phyloP scores from a whole-genome alignment of 2,888 invertebrate genomes.

The Dusona sp. region DNA sequence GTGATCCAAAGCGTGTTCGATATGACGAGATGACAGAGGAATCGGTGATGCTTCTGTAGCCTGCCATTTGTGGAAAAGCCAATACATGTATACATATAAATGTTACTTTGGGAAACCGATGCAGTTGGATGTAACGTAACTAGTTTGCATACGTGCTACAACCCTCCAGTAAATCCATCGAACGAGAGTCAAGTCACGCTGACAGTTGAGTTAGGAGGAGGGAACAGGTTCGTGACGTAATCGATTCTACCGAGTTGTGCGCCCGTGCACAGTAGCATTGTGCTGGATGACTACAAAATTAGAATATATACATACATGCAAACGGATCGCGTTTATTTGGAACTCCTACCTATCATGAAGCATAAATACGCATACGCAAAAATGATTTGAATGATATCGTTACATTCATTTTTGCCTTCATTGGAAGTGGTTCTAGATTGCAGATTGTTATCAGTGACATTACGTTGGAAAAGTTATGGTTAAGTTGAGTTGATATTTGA shows the following conservation, averaged over 20 bases:
- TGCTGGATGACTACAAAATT: constrained; percentile 44
- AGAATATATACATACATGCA: not conserved
- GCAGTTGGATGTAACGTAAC: constrained; percentile 44
- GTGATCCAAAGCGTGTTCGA: constrained; percentile 51
- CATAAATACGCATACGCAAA: too few species aligned
- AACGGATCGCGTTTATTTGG: not conserved
- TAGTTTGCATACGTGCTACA: constrained; percentile 60
- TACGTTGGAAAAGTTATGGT: not conserved
- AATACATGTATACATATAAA: constrained; percentile 19
- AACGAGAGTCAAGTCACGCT: constrained; percentile 49
- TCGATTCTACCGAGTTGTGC: constrained; percentile 39
- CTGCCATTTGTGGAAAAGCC: constrained; percentile 51
- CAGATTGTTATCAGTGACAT: not conserved
- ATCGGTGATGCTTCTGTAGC: constrained; percentile 34
- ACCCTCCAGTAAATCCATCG: constrained; percentile 58
- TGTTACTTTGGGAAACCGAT: constrained; percentile 22
- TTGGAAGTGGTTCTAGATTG: not conserved
- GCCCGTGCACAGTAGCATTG: constrained; percentile 21
- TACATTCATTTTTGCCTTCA: not conserved
- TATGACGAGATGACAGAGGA: constrained; percentile 58
- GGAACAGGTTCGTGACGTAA: constrained; percentile 40
- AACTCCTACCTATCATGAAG: not conserved
- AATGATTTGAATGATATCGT: not conserved
- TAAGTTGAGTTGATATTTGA: not conserved
- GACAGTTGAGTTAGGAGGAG: constrained; percentile 40